These are phyloP conservation scores for Pelvicachromis taeniatus DNA, from an alignment of 2,113 vertebrate genomes.

Conservation along the genomic window DNA sequence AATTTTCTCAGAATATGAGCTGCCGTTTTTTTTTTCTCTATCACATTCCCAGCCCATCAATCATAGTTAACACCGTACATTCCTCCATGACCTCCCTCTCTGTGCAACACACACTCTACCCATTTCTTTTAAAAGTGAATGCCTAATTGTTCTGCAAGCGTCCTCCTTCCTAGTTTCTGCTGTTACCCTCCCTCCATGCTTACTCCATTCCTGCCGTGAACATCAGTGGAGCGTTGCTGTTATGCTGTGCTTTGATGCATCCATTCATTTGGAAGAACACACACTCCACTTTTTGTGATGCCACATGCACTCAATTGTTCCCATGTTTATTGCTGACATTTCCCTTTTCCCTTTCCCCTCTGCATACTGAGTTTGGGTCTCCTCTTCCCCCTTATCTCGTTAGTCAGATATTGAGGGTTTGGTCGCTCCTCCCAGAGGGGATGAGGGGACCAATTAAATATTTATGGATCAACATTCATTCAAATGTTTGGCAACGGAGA, in stretches of 20 bases:
- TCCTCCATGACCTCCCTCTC: neutral
- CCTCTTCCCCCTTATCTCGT: constrained; percentile 1
- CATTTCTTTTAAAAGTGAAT: neutral
- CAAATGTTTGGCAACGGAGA: constrained; percentile 44
- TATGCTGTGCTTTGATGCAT: constrained; percentile 7
- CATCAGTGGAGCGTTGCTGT: constrained; percentile 19
- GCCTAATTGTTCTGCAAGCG: neutral
- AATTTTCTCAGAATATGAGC: neutral
- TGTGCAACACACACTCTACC: neutral
- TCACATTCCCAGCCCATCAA: neutral
- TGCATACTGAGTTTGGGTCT: neutral
- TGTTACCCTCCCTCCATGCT: neutral
- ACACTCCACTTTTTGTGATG: neutral
- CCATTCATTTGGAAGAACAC: constrained; percentile 3
- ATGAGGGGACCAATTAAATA: constrained; percentile 58
- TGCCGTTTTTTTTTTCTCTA: neutral
- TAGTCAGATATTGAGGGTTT: constrained; percentile 39
- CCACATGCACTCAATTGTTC: neutral
- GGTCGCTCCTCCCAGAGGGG: constrained; percentile 21
- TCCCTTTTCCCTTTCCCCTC: neutral
- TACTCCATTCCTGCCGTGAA: neutral
- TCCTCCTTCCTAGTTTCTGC: neutral
- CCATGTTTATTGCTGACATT: neutral
- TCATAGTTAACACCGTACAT: neutral
- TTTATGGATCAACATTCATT: constrained; percentile 66